phyloP scores from a whole-genome alignment of 2,797 vertebrate genomes.

The Thamnophis elegans region DNA sequence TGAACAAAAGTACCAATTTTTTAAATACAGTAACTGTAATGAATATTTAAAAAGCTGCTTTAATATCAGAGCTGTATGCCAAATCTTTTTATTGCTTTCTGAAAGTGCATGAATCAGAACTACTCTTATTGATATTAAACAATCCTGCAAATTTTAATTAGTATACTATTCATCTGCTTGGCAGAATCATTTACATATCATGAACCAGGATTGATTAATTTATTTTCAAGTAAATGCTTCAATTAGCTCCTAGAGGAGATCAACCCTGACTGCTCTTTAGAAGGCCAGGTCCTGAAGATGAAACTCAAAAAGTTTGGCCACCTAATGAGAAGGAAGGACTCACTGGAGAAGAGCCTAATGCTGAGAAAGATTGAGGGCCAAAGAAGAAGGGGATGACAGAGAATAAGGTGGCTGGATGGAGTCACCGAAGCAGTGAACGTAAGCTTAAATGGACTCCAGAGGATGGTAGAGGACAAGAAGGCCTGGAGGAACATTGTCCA shows the following conservation, averaged over 20 bases:
- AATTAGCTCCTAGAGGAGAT: not conserved
- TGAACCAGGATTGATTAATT: not conserved
- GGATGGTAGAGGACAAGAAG: too few species aligned
- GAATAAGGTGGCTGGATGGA: too few species aligned
- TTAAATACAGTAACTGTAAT: not conserved
- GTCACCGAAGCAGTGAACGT: too few species aligned
- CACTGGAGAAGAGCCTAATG: too few species aligned
- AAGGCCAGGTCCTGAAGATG: too few species aligned
- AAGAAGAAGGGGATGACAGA: too few species aligned
- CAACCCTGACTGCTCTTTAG: too few species aligned
- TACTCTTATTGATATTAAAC: not conserved
- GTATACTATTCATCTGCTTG: not conserved
- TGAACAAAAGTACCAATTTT: constrained; percentile 13
- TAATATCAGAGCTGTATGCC: constrained; percentile 1
- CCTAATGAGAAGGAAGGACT: too few species aligned
- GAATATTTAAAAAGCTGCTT: not conserved
- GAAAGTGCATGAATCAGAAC: constrained; percentile 1
- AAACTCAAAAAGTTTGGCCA: too few species aligned
- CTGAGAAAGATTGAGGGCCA: too few species aligned
- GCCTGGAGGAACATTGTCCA: too few species aligned
- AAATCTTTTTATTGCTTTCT: constrained; percentile 12
- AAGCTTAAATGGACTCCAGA: too few species aligned
- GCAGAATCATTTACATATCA: not conserved
- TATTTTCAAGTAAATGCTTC: not conserved
- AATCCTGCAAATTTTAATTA: constrained; percentile 14